Conservation (phyloP, 2,113 vertebrate species). For the Hippocampus guttulatus region DNA sequence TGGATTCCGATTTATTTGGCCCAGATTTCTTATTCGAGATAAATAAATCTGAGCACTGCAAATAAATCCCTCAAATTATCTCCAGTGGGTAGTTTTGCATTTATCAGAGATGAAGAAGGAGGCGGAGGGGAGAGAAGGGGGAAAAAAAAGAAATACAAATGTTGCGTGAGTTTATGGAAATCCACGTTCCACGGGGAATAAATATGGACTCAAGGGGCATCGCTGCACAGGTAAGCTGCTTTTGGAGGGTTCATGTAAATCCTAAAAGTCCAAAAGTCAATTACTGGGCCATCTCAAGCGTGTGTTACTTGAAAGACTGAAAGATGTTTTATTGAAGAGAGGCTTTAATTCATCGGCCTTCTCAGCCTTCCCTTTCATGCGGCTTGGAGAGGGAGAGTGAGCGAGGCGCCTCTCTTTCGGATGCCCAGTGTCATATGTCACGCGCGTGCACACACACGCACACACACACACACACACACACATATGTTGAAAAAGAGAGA, state of each 20-base stretch:
- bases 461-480: neutral
- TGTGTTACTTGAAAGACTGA: slow-evolving; percentile 75
- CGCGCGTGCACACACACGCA: slow-evolving; percentile 26
- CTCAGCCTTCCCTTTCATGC: slow-evolving; percentile 71
- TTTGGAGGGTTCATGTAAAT: slow-evolving; percentile 77
- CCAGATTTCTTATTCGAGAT: slow-evolving; percentile 56
- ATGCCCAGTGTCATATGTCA: slow-evolving; percentile 74
- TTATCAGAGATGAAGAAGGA: slow-evolving; percentile 38
- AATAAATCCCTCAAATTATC: slow-evolving; percentile 69
- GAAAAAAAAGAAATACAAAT: neutral
- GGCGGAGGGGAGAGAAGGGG: too few species aligned
- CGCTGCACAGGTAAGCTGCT: slow-evolving; percentile 75
- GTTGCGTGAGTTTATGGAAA: slow-evolving; percentile 66
- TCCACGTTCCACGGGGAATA: slow-evolving; percentile 60
- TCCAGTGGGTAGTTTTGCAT: slow-evolving; percentile 65
- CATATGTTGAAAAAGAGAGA: slow-evolving; percentile 27
- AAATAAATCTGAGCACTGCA: slow-evolving; percentile 59
- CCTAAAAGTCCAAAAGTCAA: slow-evolving; percentile 77
- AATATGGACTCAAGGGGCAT: slow-evolving; percentile 69
- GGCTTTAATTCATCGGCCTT: slow-evolving; percentile 72
- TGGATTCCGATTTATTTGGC: slow-evolving; percentile 5
- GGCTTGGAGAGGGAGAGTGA: slow-evolving; percentile 58
- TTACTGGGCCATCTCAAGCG: slow-evolving; percentile 78
- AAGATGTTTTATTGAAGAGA: slow-evolving; percentile 80
- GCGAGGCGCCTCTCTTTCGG: slow-evolving; percentile 69